Percentiles rank a stretch among this genome's conserved stretches.
Evolutionary conservation across 1,140 invertebrate genomes (phyloP).

Genomic region (Reticulitermes speratus): DNA sequence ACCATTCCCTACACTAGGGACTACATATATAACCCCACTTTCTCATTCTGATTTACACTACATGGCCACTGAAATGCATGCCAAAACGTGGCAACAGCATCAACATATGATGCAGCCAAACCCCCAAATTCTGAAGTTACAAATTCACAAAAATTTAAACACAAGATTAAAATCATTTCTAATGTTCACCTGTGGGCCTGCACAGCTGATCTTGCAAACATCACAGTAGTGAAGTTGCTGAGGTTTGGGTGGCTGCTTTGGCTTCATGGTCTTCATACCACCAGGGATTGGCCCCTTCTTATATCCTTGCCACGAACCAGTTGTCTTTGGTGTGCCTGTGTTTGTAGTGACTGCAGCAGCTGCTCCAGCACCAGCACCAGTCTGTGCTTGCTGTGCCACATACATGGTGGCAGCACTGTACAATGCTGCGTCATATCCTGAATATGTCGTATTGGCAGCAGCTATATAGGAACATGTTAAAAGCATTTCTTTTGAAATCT

Average conservation of each 20-base stretch:
- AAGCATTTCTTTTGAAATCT: constrained; percentile 14
- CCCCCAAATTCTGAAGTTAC: too few species aligned
- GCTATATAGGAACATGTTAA: constrained; percentile 22
- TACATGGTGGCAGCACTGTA: constrained; percentile 93
- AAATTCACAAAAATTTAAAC: too few species aligned
- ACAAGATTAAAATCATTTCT: too few species aligned
- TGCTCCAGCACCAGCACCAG: constrained; percentile 31
- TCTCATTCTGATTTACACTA: too few species aligned
- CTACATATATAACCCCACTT: neutral
- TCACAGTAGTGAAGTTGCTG: constrained; percentile 94
- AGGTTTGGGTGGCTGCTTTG: constrained; percentile 81
- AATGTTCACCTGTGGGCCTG: constrained; percentile 73
- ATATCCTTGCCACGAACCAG: constrained; percentile 63
- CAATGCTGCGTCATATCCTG: constrained; percentile 86
- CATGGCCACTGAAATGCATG: too few species aligned
- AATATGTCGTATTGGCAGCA: constrained; percentile 60
- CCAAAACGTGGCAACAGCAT: too few species aligned
- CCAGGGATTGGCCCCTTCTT: constrained; percentile 60
- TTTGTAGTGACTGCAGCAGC: constrained; percentile 25
- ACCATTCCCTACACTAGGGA: too few species aligned
- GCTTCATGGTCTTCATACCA: constrained; percentile 62
- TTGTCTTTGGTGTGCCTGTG: constrained; percentile 37
- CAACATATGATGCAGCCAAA: too few species aligned
- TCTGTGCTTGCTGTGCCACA: constrained; percentile 72
- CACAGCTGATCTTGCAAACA: constrained; percentile 97